These are phyloP conservation scores for Paramormyrops kingsleyae DNA, from an alignment of 2,113 vertebrate genomes.

Conservation along the genomic window DNA sequence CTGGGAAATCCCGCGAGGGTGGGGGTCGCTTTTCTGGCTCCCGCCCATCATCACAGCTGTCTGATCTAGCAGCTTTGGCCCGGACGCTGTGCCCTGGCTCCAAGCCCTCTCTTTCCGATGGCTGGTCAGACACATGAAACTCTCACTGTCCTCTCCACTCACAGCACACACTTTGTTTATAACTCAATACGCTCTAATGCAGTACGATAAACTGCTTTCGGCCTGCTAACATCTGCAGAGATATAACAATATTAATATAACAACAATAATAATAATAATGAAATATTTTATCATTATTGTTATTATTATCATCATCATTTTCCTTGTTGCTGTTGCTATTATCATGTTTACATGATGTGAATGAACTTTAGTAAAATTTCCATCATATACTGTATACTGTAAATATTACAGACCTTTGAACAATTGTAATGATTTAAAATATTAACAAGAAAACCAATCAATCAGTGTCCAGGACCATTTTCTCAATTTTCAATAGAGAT, in stretches of 20 bases:
- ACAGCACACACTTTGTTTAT: neutral
- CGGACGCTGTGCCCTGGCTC: neutral
- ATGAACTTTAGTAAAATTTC: neutral
- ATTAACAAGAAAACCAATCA: neutral
- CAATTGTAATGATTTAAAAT: neutral
- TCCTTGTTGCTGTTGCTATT: neutral
- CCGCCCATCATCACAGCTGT: constrained; percentile 47
- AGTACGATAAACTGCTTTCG: neutral
- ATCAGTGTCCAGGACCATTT: neutral
- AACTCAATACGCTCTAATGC: neutral
- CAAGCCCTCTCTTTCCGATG: neutral
- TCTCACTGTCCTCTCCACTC: neutral
- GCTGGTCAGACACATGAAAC: neutral
- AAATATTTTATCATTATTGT: neutral
- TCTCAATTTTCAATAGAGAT: neutral
- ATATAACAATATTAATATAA: neutral
- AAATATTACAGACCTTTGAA: neutral
- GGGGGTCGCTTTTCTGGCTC: constrained; percentile 65
- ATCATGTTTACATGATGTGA: neutral
- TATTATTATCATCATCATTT: neutral
- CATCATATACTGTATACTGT: neutral
- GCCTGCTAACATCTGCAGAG: neutral
- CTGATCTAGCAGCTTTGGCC: neutral
- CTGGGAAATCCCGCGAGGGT: constrained; percentile 63
- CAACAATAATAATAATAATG: neutral